Base-by-base conservation (phyloP, 1,140 invertebrate genomes). In the Drosophila eugracilis region DNA sequence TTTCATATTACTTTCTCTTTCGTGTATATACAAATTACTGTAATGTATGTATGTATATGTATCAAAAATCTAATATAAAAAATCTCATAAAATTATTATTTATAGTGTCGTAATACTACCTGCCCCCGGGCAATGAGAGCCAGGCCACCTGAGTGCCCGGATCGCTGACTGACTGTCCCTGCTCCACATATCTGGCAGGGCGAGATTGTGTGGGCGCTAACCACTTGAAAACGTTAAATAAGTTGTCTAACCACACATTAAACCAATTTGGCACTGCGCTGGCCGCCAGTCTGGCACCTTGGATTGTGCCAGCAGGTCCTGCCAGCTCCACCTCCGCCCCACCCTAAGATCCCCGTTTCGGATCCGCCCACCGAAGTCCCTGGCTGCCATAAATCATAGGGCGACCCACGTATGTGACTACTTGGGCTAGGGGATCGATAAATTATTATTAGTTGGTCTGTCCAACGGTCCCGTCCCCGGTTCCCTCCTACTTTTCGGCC, bases 361-460 rank as follows among this genome's bases (percentile, higher is more conserved):
- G 55, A 69, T 12, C 41, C 75, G 70, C 50, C 72, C 39, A 32
- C 53, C 49, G 53, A 53, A 62, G 65, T 75, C 65, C 49, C 70
- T 62, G 54, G 66, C 42, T 58, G 78, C 84, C 75, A 88, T 88
- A 88, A 88, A 88, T 88, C 83, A 88, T 88, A 83, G 78, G 62
- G 65, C 76, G 75, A 75, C 69, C 65, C 78, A 81, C 78, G 78
- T 88, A 81, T 86, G 83, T 88, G 83, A 78, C 78, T 83, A 88
- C 84, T 78, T 88, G 75, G 76, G 83, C 83, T 88, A 69, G 84
- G 84, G 83, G 84, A 88, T 90, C 88, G 86, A 90, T 90, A 90
- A 90, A 90, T 90, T 90, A 90, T 90, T 90, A 90, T 90, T 90
- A 90, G 86, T 90, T 88, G 76, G 75, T 74, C 76, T 39, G 67